These are phyloP conservation scores for Steatornis caripensis DNA, from an alignment of 2,113 vertebrate genomes.

Conservation along the genomic window DNA sequence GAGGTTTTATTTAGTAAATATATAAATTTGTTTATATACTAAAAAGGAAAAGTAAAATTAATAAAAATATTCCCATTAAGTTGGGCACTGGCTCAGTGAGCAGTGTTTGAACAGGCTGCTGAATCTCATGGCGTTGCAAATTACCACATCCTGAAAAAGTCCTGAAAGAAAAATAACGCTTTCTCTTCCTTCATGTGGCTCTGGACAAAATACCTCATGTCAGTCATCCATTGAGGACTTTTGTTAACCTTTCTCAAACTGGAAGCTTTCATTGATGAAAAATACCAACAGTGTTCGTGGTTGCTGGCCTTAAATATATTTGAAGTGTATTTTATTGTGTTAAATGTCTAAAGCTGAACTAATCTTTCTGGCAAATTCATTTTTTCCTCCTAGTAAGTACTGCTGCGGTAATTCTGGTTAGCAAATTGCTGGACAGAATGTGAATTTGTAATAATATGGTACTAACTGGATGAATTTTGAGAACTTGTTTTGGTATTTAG, in stretches of 20 bases:
- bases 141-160: not conserved
- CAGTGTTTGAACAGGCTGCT: not conserved
- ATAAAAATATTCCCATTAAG: not conserved
- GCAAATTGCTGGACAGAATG: accelerated
- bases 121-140: not conserved
- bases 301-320: not conserved
- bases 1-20: not conserved
- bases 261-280: not conserved
- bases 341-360: not conserved
- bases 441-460: not conserved
- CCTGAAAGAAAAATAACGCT: not conserved
- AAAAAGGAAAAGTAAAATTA: not conserved
- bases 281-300: not conserved
- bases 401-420: not conserved
- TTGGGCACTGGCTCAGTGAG: not conserved
- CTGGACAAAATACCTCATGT: not conserved
- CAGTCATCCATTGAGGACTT: not conserved
- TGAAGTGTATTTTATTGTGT: not conserved
- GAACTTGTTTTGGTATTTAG: not conserved
- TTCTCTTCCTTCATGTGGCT: not conserved
- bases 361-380: not conserved
- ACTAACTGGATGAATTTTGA: conserved; percentile 4
- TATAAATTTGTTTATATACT: not conserved
- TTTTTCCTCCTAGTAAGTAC: not conserved
- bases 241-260: not conserved